Evolutionary conservation across 2,113 vertebrate species (phyloP), one percentile per base, ranked within the genome.

Genomic region (Cepphus grylle): DNA sequence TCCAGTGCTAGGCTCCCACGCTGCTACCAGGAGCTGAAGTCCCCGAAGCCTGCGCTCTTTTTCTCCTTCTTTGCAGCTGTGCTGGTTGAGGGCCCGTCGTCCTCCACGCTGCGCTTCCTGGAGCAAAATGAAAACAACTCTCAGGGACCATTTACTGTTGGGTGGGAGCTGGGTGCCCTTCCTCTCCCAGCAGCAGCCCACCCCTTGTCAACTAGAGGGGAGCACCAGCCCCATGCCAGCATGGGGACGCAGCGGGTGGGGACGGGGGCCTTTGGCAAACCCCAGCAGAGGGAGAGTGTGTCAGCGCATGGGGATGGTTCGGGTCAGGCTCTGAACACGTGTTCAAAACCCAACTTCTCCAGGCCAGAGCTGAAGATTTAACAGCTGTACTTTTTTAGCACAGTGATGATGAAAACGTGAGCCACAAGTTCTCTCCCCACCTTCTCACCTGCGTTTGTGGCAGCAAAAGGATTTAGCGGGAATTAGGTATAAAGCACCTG

Each of bases 21-120:
- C 73, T 70, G 88, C 98, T 99, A 99, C 99, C 99, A 99, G 67
- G 99, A 99, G 97, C 99, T 99, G 97, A 99, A 99, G 97, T 99
- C 99, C 79, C 99, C 98, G 1, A 99, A 99, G 81, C 98, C 97
- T 5, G 93, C 91, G 82, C 98, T 98, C 58, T 98, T 98, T 94
- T 98, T 99, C 91, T 99, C 97, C 88, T 99, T 99, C 97, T 99
- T 99, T 22, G n/a, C 81, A 5, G 95, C 90, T 50, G 97, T 86
- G 32, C 99, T 99, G 96, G 99, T 99, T 23, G 99, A 99, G 1
- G 99, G 98, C 15, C 98, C 98, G 0, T 98, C 98, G 10, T 98
- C 98, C 16, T 98, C 98, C 3, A 92, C 87, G 0, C 97, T 71
- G 45, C 99, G 99, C 96, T 99, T 99, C 96, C 99, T 99, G 94